Evolutionary conservation across 2,888 invertebrate genomes (phyloP), one percentile per base, ranked within the genome.

Genomic region (Microctonus brassicae): DNA sequence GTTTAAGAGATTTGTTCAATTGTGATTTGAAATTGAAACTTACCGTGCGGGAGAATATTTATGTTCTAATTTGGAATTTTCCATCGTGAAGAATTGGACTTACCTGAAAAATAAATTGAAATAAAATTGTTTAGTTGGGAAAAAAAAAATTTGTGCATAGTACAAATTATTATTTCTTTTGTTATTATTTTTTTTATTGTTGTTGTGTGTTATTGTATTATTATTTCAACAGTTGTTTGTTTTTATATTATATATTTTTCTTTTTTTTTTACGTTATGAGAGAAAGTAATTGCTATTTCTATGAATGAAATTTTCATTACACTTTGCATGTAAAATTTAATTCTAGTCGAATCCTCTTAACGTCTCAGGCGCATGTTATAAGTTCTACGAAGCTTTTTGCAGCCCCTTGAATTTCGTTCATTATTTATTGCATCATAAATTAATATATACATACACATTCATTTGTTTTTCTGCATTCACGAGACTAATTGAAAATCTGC

Each of bases 291-390:
- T 57, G n/a, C 17, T 29, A 42, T 17, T 26, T 17, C 20, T 11
- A 24, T 24, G 26, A 36, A 57, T 66, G 39, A 26, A 36, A 39
- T 36, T 66, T 36, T 57, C 65, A 26, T 66, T 66, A 52, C 33
- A 57, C 24, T 55, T 57, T 57, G 65, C 39, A 66, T 66, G 39
- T 17, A 7, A 2, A 17, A 47, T 47, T 47, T 47, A 47, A 47
- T 17, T n/a, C n/a, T n/a, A 47, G 17, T 47, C 17, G 1, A 47
- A 47, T 47, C 47, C 47, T 47, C 47, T 47, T 47, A 47, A 47
- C 17, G 0, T 47, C 5, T 1, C 17, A 17, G 17, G 47, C 47
- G 47, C 17, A 47, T 47, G 47, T n/a, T 47, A n/a, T 17, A 2
- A 47, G 47, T 20, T 47, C 17, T 39, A n/a, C n/a, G n/a, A 13